Conservation (phyloP, 37 sponge, comb jelly and placozoan genomes). For the Beroe ovata region DNA sequence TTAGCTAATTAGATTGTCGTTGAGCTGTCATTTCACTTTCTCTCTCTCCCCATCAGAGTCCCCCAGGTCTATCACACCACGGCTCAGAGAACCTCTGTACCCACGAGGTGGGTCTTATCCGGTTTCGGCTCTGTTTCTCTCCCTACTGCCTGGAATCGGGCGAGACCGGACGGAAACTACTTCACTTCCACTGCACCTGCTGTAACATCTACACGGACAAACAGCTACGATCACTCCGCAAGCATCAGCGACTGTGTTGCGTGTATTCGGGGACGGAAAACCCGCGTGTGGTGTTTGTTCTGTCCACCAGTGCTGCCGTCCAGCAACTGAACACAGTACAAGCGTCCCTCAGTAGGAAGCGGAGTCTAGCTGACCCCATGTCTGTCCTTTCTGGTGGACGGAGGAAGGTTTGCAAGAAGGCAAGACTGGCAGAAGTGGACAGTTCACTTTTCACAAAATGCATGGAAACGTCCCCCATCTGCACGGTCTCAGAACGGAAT, state of each 20-base stretch:
- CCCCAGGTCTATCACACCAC: neutral
- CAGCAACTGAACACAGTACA: neutral
- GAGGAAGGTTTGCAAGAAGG: constrained; percentile 1
- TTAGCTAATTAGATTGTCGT: too few species aligned
- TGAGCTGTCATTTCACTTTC: too few species aligned
- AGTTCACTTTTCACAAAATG: constrained; percentile 2
- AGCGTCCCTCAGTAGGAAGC: neutral
- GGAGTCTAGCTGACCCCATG: constrained; percentile 33
- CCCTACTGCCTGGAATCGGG: constrained; percentile 10
- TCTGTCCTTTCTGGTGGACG: neutral
- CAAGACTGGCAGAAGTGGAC: neutral
- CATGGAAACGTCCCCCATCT: neutral
- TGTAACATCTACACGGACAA: constrained; percentile 37
- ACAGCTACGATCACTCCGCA: constrained; percentile 35
- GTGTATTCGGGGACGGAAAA: neutral
- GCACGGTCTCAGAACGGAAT: constrained; percentile 5
- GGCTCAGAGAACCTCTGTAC: neutral
- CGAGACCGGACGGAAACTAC: neutral
- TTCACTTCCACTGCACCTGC: constrained; percentile 56
- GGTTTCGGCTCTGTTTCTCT: constrained; percentile 20
- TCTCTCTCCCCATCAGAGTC: neutral
- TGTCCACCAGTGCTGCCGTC: constrained; percentile 20
- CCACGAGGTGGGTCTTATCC: neutral
- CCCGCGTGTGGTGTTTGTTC: neutral
- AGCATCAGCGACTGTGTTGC: constrained; percentile 50